These are phyloP conservation scores for Heliothis virescens DNA, from an alignment of 1,140 invertebrate species.

Conservation along the genomic window DNA sequence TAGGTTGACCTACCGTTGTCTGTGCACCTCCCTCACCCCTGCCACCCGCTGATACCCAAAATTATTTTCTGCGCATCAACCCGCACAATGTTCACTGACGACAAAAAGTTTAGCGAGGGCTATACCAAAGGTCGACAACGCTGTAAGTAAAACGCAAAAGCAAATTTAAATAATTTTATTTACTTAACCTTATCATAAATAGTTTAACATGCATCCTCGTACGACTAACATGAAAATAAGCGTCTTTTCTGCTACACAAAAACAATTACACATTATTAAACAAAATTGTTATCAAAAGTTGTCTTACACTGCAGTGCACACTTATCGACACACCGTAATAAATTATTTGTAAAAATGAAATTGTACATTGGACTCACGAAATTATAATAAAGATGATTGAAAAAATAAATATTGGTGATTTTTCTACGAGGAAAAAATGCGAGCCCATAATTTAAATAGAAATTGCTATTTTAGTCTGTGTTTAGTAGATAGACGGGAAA, in stretches of 20 bases:
- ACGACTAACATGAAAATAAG: slow-evolving; percentile 75
- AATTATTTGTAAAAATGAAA: slow-evolving; percentile 18
- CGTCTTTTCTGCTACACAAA: slow-evolving; percentile 71
- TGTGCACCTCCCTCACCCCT: too few relatives aligned
- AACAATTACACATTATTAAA: slow-evolving; percentile 48
- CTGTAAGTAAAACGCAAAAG: neutral
- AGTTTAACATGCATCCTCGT: slow-evolving; percentile 80
- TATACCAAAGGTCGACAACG: too few relatives aligned
- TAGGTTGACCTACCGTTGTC: too few relatives aligned
- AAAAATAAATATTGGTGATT: neutral
- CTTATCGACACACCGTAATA: slow-evolving; percentile 5
- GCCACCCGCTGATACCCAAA: too few relatives aligned
- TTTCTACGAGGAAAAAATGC: neutral
- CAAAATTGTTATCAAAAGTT: slow-evolving; percentile 57
- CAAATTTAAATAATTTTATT: slow-evolving; percentile 83
- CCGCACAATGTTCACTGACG: too few relatives aligned
- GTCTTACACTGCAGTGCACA: slow-evolving; percentile 41
- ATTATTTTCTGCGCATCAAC: too few relatives aligned
- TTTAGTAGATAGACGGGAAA: neutral
- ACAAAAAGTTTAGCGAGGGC: too few relatives aligned
- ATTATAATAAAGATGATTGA: neutral
- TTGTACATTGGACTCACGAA: neutral
- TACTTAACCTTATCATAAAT: slow-evolving; percentile 71
- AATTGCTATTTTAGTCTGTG: too few relatives aligned
- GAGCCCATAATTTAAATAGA: too few relatives aligned